A percentile compares a stretch with the other conserved stretches of the same genome.
Conservation (phyloP, 2,888 invertebrate genomes). For the Limenitis camilla region DNA sequence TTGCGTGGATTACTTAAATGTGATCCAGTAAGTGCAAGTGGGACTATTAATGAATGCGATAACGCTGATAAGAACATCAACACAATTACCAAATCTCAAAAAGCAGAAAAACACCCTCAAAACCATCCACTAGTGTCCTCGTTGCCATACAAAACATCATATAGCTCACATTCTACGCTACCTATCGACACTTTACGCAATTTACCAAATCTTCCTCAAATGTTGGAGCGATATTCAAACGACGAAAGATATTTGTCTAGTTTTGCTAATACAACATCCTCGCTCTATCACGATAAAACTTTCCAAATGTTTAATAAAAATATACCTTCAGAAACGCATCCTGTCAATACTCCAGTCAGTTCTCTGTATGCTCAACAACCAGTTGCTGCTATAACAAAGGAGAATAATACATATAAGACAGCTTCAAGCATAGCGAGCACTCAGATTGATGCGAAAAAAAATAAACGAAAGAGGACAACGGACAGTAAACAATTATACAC, state of each 20-base stretch:
- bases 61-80: slow-evolving; percentile 47
- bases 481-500: slow-evolving; percentile 46
- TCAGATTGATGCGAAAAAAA: slow-evolving; percentile 50
- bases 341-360: slow-evolving; percentile 43
- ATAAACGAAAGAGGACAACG: slow-evolving; percentile 53
- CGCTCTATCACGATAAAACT: slow-evolving; percentile 74
- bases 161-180: slow-evolving; percentile 51
- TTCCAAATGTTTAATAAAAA: slow-evolving; percentile 75
- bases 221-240: slow-evolving; percentile 73
- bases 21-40: slow-evolving; percentile 42
- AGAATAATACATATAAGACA: slow-evolving; percentile 50
- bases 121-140: slow-evolving; percentile 54
- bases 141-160: slow-evolving; percentile 60
- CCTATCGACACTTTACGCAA: slow-evolving; percentile 72
- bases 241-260: slow-evolving; percentile 73
- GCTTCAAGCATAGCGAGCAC: slow-evolving; percentile 34
- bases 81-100: slow-evolving; percentile 46
- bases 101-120: slow-evolving; percentile 54
- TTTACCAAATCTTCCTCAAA: slow-evolving; percentile 75
- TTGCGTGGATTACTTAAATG: slow-evolving; percentile 51
- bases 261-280: slow-evolving; percentile 55
- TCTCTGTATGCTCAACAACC: slow-evolving; percentile 53
- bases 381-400: slow-evolving; percentile 46
- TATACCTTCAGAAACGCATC: slow-evolving; percentile 52
- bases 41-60: slow-evolving; percentile 39